phyloP scores from a whole-genome alignment of 2,113 vertebrate species.

The Rhinopomastus cyanomelas region DNA sequence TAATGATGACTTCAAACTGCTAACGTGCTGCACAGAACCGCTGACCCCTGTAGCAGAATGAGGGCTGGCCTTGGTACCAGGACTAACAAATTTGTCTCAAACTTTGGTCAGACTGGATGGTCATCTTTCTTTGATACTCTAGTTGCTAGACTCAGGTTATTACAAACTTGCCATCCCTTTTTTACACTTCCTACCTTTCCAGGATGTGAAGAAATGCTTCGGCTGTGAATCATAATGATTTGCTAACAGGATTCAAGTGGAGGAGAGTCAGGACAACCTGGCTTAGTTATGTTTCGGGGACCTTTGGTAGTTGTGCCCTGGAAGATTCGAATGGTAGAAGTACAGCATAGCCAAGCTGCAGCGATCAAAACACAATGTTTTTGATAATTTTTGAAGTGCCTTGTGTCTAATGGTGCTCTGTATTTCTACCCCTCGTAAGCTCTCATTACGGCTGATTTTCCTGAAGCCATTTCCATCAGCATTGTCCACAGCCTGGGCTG shows the following conservation, averaged over 20 bases:
- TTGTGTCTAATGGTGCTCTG: neutral
- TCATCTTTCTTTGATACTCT: neutral
- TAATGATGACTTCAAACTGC: slow-evolving; percentile 41
- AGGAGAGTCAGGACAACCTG: neutral
- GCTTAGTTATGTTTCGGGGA: neutral
- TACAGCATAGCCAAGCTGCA: neutral
- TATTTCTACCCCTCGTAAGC: neutral
- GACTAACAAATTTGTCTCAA: neutral
- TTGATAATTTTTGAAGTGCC: neutral
- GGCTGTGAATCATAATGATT: neutral
- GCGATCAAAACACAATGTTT: neutral
- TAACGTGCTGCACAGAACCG: slow-evolving; percentile 11
- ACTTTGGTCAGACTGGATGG: neutral
- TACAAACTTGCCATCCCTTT: neutral
- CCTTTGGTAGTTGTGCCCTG: neutral
- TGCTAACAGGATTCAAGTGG: neutral
- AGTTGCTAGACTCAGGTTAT: neutral
- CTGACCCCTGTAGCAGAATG: neutral
- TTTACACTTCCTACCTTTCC: neutral
- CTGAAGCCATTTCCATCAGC: neutral
- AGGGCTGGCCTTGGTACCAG: neutral
- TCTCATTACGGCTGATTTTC: neutral
- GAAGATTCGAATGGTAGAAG: neutral
- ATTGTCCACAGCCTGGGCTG: neutral
- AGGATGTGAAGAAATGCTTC: neutral